A percentile compares a stretch with the other conserved stretches of the same genome.
phyloP scores from a whole-genome alignment of 2,113 vertebrate species.

The Hippocampus zosterae region DNA sequence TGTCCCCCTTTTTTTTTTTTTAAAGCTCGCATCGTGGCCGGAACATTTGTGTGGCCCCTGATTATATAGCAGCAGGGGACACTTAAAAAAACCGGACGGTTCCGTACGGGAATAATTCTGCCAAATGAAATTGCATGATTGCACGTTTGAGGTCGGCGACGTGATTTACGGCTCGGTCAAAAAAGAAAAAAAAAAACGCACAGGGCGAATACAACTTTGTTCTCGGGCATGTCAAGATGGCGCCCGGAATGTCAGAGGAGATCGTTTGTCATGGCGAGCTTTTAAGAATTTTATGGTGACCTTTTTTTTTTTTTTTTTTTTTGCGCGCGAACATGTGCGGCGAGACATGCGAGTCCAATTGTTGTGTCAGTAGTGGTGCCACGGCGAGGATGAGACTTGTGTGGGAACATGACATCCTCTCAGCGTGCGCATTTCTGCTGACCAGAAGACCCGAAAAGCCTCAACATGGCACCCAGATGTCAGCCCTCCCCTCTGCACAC shows the following conservation, averaged over 20 bases:
- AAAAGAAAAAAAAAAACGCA: slow-evolving; percentile 1
- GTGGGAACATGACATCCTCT: slow-evolving; percentile 62
- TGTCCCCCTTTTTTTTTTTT: not conserved
- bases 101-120: slow-evolving; percentile 10
- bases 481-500: slow-evolving; percentile 33
- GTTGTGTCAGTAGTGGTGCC: slow-evolving; percentile 37
- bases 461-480: slow-evolving; percentile 72
- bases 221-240: slow-evolving; percentile 13
- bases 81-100: slow-evolving; percentile 33
- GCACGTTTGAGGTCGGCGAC: slow-evolving; percentile 26
- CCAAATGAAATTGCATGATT: slow-evolving; percentile 29
- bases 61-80: slow-evolving; percentile 50
- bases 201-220: slow-evolving; percentile 7
- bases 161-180: slow-evolving; percentile 16
- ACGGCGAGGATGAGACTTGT: slow-evolving; percentile 51
- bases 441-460: slow-evolving; percentile 54
- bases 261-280: slow-evolving; percentile 3
- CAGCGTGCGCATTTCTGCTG: slow-evolving; percentile 56
- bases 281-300: slow-evolving; percentile 3
- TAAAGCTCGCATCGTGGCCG: slow-evolving; percentile 32
- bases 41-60: slow-evolving; percentile 54
- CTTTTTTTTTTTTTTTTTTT: slow-evolving; percentile 2
- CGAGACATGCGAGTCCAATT: slow-evolving; percentile 32
- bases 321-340: not conserved
- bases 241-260: slow-evolving; percentile 5